Percentiles rank a stretch among this genome's conserved stretches.
phyloP scores from a whole-genome alignment of 2,797 vertebrate genomes.

The Champsocephalus esox region DNA sequence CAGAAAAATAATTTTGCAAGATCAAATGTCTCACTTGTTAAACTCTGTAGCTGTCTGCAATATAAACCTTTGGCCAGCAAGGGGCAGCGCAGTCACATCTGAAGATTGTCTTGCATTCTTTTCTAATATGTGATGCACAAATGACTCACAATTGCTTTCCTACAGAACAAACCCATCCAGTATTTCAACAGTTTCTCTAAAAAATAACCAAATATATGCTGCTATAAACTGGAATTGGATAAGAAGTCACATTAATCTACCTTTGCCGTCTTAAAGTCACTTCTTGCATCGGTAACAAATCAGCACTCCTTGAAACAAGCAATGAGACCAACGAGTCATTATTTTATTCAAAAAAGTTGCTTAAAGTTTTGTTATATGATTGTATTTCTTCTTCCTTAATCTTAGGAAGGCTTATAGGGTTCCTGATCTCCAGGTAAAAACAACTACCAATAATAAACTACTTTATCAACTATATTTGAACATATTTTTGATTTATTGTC shows the following conservation, averaged over 20 bases:
- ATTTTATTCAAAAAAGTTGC: no score
- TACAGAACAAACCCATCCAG: fast-evolving
- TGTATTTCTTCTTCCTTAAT: background rate
- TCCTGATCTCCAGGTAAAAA: background rate
- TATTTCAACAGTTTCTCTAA: background rate
- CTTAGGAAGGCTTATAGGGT: no score
- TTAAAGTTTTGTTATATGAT: background rate
- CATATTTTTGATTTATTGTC: background rate
- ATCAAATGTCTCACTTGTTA: background rate
- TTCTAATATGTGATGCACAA: background rate
- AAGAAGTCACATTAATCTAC: background rate
- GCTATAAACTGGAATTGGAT: background rate
- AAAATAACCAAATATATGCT: background rate
- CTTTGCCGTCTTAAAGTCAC: background rate
- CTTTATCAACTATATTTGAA: background rate
- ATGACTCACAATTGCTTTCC: background rate
- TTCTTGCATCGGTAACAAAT: background rate
- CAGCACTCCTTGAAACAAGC: background rate
- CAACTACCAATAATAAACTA: background rate
- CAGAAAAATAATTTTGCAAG: background rate
- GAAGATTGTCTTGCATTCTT: background rate
- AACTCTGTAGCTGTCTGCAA: background rate
- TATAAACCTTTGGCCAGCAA: constrained; percentile 2
- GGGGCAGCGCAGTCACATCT: constrained; percentile 16
- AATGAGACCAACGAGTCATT: background rate